Percentiles rank a stretch among this genome's conserved stretches.
phyloP scores from a whole-genome alignment of 2,888 invertebrate species.

The Drosophila emarginata region DNA sequence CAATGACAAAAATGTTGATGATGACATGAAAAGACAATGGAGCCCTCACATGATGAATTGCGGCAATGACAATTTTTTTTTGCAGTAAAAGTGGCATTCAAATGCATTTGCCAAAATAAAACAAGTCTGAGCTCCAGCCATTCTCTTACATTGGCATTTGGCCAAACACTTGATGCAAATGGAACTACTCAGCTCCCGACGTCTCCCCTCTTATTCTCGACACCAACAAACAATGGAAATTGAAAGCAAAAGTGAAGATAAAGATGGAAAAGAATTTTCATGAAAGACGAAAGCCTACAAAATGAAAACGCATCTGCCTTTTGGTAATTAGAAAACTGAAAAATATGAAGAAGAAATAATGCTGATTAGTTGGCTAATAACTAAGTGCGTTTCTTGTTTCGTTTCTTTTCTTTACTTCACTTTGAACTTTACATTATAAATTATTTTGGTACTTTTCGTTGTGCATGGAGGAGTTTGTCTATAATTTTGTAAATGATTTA shows the following conservation, averaged over 20 bases:
- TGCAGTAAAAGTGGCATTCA: slow-evolving; percentile 60
- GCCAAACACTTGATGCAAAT: slow-evolving; percentile 42
- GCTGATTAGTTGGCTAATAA: slow-evolving; percentile 2
- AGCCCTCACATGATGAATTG: slow-evolving; percentile 44
- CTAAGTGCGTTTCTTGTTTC: slow-evolving; percentile 9
- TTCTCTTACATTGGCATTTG: slow-evolving; percentile 39
- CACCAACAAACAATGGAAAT: slow-evolving; percentile 12
- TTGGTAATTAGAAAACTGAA: slow-evolving; percentile 53
- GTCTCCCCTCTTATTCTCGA: background rate
- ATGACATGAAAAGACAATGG: slow-evolving; percentile 22
- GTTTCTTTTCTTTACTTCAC: background rate
- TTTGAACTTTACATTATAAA: slow-evolving; percentile 44
- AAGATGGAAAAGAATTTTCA: slow-evolving; percentile 14
- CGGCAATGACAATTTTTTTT: slow-evolving; percentile 49
- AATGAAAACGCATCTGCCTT: slow-evolving; percentile 47
- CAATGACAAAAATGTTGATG: slow-evolving; percentile 54
- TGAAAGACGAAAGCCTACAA: slow-evolving; percentile 6
- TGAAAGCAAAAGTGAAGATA: slow-evolving; percentile 50
- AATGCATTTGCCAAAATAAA: slow-evolving; percentile 70
- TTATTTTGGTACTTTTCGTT: slow-evolving; percentile 15
- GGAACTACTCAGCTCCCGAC: background rate
- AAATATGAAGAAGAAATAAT: background rate
- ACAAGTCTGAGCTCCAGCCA: slow-evolving; percentile 23
- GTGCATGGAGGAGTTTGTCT: slow-evolving; percentile 24
- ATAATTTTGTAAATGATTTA: slow-evolving; percentile 57